Percentiles rank a stretch among this genome's conserved stretches.
Evolutionary conservation across 2,888 invertebrate genomes (phyloP).

Genomic region (Acanthosoma haemorrhoidale): DNA sequence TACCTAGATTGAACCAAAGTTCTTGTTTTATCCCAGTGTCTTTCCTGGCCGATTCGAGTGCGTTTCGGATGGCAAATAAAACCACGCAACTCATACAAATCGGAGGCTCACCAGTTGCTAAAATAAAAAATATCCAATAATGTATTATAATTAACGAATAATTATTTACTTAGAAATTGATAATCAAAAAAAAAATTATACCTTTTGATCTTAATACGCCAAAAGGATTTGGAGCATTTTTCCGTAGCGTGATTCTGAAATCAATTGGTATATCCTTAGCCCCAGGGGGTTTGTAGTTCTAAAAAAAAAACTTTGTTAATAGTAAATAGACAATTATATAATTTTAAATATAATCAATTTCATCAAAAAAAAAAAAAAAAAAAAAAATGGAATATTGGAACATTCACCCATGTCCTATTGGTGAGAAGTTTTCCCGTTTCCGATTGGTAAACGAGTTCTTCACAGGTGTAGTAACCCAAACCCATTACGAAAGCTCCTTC

Average conservation of each 20-base stretch:
- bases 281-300: conserved; percentile 70
- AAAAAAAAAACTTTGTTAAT: conserved; percentile 26
- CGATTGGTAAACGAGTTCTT: conserved; percentile 61
- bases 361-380: not conserved
- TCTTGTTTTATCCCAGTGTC: conserved; percentile 56
- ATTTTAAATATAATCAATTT: not conserved
- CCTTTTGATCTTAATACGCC: conserved; percentile 72
- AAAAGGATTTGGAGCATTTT: conserved; percentile 58
- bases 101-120: conserved; percentile 56
- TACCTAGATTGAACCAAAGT: conserved; percentile 49
- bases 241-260: conserved; percentile 63
- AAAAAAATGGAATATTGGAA: not conserved
- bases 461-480: conserved; percentile 68
- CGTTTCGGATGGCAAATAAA: conserved; percentile 36
- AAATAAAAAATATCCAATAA: not conserved
- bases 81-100: conserved; percentile 44
- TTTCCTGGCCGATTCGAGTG: conserved; percentile 57
- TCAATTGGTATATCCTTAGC: conserved; percentile 73
- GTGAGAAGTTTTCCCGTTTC: conserved; percentile 63
- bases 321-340: not conserved
- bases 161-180: not conserved
- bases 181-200: conserved; percentile 41
- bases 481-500: conserved; percentile 52
- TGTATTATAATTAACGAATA: not conserved
- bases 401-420: conserved; percentile 66